Evolutionary conservation across 1,140 invertebrate genomes (phyloP).

Genomic region (Ruditapes philippinarum): DNA sequence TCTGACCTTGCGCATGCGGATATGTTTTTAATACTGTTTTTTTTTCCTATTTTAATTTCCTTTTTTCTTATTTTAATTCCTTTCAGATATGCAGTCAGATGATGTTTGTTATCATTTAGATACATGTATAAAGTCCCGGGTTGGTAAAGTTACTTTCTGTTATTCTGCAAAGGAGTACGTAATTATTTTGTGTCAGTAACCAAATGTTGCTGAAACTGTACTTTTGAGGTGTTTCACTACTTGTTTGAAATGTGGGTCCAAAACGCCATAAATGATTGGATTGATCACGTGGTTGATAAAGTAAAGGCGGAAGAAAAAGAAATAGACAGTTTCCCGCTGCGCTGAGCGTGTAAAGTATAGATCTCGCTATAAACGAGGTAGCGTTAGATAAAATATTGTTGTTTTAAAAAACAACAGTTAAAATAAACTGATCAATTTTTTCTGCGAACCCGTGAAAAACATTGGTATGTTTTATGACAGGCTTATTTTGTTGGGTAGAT

Average conservation of each 20-base stretch:
- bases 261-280: slow-evolving; percentile 20
- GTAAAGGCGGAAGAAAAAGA: slow-evolving; percentile 51
- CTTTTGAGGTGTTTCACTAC: not conserved
- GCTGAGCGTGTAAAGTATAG: slow-evolving; percentile 6
- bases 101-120: no score
- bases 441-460: not conserved
- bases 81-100: no score
- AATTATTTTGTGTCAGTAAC: no score
- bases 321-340: slow-evolving; percentile 9
- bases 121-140: no score
- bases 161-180: no score
- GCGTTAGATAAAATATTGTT: slow-evolving; percentile 27
- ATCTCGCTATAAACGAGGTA: not conserved
- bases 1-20: no score
- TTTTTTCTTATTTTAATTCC: no score
- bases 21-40: no score
- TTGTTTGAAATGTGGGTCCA: slow-evolving; percentile 46
- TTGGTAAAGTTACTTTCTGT: no score
- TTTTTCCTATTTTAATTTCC: no score
- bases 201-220: not conserved
- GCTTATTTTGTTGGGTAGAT: no score
- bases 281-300: slow-evolving; percentile 61
- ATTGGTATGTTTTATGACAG: no score
- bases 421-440: slow-evolving; percentile 46
- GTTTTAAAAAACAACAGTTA: slow-evolving; percentile 35